phyloP scores from a whole-genome alignment of 1,140 invertebrate genomes.

The Zaprionus camerounensis region DNA sequence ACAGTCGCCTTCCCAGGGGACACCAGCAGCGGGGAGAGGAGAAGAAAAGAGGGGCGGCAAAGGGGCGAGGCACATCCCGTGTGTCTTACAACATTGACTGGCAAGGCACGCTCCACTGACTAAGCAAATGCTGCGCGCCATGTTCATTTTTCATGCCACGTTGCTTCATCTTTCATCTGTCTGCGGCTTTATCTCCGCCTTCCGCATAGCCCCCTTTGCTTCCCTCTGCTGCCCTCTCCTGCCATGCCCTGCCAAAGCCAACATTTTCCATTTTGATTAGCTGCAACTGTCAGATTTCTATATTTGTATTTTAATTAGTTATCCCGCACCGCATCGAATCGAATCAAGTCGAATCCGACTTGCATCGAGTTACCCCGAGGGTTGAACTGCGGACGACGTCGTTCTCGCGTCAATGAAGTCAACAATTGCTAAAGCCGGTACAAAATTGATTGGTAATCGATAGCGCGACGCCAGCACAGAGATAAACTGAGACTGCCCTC shows the following conservation, averaged over 20 bases:
- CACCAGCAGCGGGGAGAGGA: background rate
- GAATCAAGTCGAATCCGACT: background rate
- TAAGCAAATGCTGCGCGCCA: constrained; percentile 39
- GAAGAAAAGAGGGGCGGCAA: background rate
- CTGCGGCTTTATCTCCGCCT: background rate
- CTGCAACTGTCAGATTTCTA: constrained; percentile 20
- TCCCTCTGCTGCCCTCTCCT: background rate
- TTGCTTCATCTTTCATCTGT: constrained; percentile 39
- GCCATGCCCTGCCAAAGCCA: background rate
- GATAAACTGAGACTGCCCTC: background rate
- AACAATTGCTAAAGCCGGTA: constrained; percentile 61
- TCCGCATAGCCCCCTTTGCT: background rate
- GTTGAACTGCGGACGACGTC: constrained; percentile 32
- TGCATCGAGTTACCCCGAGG: background rate
- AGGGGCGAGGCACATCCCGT: background rate
- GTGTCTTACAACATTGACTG: constrained; percentile 41
- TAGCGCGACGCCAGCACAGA: constrained; percentile 38
- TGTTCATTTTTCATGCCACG: constrained; percentile 47
- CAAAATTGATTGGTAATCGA: constrained; percentile 72
- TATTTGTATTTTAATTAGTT: constrained; percentile 63
- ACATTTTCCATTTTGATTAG: constrained; percentile 52
- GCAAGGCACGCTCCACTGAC: constrained; percentile 30
- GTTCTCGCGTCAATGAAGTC: constrained; percentile 53
- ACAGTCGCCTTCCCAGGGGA: constrained; percentile 34
- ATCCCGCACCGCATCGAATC: background rate